Evolutionary conservation across 2,113 vertebrate genomes (phyloP).

Genomic region (Pelecanus crispus): DNA sequence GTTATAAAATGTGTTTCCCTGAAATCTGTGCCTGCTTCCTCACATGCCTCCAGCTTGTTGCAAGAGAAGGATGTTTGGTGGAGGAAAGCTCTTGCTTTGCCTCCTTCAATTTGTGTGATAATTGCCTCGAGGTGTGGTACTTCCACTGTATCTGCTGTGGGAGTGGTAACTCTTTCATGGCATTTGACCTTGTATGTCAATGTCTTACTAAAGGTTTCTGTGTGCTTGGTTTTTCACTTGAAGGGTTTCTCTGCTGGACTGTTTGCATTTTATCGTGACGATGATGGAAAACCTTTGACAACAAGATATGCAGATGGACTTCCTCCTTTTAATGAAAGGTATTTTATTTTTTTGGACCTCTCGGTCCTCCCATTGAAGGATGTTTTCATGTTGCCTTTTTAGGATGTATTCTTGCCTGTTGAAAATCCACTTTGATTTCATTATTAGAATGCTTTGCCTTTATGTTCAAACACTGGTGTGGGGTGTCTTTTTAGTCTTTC

Average conservation of each 20-base stretch:
- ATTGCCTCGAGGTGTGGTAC: not conserved
- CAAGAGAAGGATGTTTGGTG: not conserved
- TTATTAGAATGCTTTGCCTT: not conserved
- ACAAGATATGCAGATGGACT: slow-evolving; percentile 87
- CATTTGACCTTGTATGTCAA: not conserved
- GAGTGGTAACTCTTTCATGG: not conserved
- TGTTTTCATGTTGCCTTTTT: not conserved
- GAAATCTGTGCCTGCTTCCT: not conserved
- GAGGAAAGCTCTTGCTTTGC: not conserved
- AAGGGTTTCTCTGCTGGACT: slow-evolving; percentile 97
- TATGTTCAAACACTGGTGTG: not conserved
- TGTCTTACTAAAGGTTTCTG: not conserved
- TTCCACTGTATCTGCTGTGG: not conserved
- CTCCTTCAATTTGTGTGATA: not conserved
- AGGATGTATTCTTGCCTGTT: not conserved
- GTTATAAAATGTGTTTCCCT: not conserved
- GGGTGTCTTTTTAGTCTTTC: not conserved
- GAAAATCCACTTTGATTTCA: not conserved
- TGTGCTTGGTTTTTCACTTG: slow-evolving; percentile 1
- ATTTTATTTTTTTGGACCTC: not conserved
- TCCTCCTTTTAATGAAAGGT: slow-evolving; percentile 94
- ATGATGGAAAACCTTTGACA: slow-evolving; percentile 90
- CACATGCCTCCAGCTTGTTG: not conserved
- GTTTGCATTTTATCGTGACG: slow-evolving; percentile 94
- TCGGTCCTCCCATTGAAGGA: not conserved